Percentiles rank a stretch among this genome's conserved stretches.
phyloP scores from a whole-genome alignment of 2,888 invertebrate species.

The Xanthia togata region DNA sequence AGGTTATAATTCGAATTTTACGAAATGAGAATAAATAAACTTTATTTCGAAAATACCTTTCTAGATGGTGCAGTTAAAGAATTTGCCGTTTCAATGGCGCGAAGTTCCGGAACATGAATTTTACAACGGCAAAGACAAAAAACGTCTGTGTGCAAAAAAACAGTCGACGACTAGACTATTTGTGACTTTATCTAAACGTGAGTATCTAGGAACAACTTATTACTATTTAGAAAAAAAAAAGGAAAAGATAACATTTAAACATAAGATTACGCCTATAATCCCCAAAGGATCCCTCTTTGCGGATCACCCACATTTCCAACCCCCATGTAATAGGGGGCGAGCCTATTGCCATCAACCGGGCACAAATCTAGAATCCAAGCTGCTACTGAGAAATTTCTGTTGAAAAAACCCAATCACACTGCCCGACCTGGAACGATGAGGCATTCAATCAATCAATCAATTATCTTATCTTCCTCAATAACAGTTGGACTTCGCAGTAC shows the following conservation, averaged over 20 bases:
- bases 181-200: constrained; percentile 42
- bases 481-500: too few relatives aligned
- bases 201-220: constrained; percentile 24
- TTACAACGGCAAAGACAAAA: constrained; percentile 6
- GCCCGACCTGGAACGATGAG: too few relatives aligned
- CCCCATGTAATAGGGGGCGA: not conserved
- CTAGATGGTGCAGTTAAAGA: constrained; percentile 57
- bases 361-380: not conserved
- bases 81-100: constrained; percentile 49
- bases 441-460: too few relatives aligned
- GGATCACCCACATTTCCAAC: not conserved
- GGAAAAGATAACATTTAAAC: not conserved
- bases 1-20: too few relatives aligned
- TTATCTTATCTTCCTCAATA: too few relatives aligned
- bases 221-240: not conserved
- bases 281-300: not conserved
- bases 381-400: not conserved
- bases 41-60: not conserved
- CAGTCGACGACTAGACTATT: constrained; percentile 16
- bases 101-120: not conserved
- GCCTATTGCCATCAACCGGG: not conserved
- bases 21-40: too few relatives aligned
- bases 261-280: not conserved
- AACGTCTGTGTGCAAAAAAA: not conserved
- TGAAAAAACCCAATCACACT: not conserved